phyloP scores from a whole-genome alignment of 1,140 invertebrate genomes.

The Drosophila burlai region DNA sequence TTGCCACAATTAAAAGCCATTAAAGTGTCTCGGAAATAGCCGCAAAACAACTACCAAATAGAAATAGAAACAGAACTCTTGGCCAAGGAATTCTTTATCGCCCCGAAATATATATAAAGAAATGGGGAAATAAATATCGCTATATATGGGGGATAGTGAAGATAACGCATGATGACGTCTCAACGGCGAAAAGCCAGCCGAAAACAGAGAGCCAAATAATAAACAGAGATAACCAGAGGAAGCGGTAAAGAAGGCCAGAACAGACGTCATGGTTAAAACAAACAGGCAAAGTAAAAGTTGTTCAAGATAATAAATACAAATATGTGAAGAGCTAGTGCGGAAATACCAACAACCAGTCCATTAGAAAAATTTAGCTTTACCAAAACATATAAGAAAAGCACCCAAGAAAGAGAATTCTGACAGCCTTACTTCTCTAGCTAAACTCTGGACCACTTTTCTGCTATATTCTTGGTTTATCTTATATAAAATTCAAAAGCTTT shows the following conservation, averaged over 20 bases:
- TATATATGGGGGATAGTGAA: slow-evolving; percentile 5
- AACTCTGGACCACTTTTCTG: background rate
- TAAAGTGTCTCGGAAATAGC: slow-evolving; percentile 63
- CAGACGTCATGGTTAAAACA: slow-evolving; percentile 47
- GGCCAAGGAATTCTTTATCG: slow-evolving; percentile 46
- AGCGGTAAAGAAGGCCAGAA: slow-evolving; percentile 24
- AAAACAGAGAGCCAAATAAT: slow-evolving; percentile 22
- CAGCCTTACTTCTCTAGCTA: too few species aligned
- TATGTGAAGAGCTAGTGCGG: slow-evolving; percentile 8
- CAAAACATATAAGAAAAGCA: too few species aligned
- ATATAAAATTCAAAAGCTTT: slow-evolving; percentile 14
- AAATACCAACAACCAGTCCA: background rate
- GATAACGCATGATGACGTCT: slow-evolving; percentile 49
- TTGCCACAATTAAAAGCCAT: slow-evolving; percentile 78
- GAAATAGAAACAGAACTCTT: slow-evolving; percentile 13
- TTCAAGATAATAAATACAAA: slow-evolving; percentile 42
- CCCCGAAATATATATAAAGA: slow-evolving; percentile 12
- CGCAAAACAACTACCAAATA: slow-evolving; percentile 33
- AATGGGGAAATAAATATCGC: slow-evolving; percentile 38
- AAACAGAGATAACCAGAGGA: slow-evolving; percentile 13
- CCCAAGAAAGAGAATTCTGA: too few species aligned
- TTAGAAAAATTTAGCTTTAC: background rate
- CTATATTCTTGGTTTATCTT: slow-evolving; percentile 10
- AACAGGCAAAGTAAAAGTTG: slow-evolving; percentile 36
- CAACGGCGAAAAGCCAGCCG: background rate